Percentiles rank a stretch among this genome's conserved stretches.
phyloP scores from a whole-genome alignment of 2,888 invertebrate species.

The Deilephila elpenor region DNA sequence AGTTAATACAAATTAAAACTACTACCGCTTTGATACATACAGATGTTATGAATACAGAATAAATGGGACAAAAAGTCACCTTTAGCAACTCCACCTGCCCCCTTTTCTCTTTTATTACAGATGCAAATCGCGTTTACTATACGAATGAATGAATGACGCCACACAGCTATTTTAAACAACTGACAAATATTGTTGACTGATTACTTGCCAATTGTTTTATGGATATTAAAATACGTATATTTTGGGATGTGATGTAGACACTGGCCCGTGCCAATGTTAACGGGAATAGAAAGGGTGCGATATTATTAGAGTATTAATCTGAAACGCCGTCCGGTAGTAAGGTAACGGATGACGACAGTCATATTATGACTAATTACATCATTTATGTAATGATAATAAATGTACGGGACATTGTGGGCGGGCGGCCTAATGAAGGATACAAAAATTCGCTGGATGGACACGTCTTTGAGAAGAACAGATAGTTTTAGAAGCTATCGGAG shows the following conservation, averaged over 20 bases:
- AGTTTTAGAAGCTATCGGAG: too few species aligned
- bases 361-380: conserved; percentile 12
- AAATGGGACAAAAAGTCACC: too few species aligned
- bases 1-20: too few species aligned
- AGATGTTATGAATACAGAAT: too few species aligned
- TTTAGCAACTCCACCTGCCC: too few species aligned
- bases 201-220: conserved; percentile 29
- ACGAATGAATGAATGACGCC: not conserved
- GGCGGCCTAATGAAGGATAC: too few species aligned
- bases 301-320: conserved; percentile 17
- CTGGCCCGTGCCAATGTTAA: conserved; percentile 18
- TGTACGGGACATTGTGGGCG: too few species aligned
- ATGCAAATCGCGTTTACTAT: not conserved
- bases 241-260: conserved; percentile 24
- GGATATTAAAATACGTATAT: conserved; percentile 25
- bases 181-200: conserved; percentile 3
- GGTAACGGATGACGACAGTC: conserved; percentile 13
- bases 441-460: too few species aligned
- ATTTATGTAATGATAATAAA: not conserved
- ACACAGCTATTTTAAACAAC: not conserved
- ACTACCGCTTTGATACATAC: too few species aligned
- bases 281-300: conserved; percentile 27
- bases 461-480: too few species aligned
- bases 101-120: too few species aligned
- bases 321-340: not conserved